Percentiles rank a stretch among this genome's conserved stretches.
Evolutionary conservation across 1,140 invertebrate species (phyloP).

Genomic region (Ericerus pela): DNA sequence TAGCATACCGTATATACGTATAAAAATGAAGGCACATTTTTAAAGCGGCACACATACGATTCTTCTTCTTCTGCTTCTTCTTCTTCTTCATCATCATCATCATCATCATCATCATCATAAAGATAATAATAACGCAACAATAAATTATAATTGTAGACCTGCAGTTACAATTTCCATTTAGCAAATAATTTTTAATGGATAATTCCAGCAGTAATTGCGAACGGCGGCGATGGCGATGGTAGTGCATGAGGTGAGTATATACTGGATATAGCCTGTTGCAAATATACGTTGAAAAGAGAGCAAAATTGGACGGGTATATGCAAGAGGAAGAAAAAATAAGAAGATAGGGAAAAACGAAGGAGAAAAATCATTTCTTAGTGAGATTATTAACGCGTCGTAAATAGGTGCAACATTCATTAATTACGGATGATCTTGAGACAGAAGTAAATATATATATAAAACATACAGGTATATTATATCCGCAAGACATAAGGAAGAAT

Average conservation of each 20-base stretch:
- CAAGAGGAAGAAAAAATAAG: background rate
- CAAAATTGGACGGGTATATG: slow-evolving; percentile 5
- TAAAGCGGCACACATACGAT: background rate
- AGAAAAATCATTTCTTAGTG: slow-evolving; percentile 6
- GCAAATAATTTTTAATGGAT: slow-evolving; percentile 11
- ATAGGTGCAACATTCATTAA: slow-evolving; percentile 9
- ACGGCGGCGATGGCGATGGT: slow-evolving; percentile 3
- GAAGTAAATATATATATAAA: too few species aligned
- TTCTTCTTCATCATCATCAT: too few species aligned
- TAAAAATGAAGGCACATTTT: too few species aligned
- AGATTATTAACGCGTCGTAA: slow-evolving; percentile 7
- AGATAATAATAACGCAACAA: slow-evolving; percentile 12
- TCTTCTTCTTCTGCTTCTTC: too few species aligned
- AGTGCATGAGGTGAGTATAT: too few species aligned
- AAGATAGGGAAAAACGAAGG: background rate
- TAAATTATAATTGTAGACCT: slow-evolving; percentile 10
- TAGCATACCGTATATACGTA: background rate
- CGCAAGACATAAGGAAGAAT: too few species aligned
- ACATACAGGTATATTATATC: too few species aligned
- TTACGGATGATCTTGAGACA: too few species aligned
- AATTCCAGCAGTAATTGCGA: slow-evolving; percentile 12
- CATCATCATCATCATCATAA: background rate
- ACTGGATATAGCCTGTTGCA: too few species aligned
- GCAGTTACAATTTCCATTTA: slow-evolving; percentile 12
- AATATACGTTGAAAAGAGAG: slow-evolving; percentile 5